Base-by-base conservation (phyloP, 2,797 vertebrate genomes). In the Loris lydekkerianus region DNA sequence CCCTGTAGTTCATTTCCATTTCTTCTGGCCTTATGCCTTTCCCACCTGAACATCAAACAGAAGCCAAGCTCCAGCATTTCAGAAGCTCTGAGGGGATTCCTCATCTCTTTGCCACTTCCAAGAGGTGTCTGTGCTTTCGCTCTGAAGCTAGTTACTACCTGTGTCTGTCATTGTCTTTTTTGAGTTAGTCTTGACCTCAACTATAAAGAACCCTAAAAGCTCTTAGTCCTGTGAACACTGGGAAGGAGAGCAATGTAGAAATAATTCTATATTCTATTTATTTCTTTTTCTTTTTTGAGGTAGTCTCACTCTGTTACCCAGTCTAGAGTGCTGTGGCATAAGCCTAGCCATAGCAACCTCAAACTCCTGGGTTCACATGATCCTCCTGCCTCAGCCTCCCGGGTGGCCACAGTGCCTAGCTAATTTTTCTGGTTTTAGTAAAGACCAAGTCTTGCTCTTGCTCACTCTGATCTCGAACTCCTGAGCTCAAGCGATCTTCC, bases 1-100 rank as follows among this genome's bases (percentile, higher is more conserved):
- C 63, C 84, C 78, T 89, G 17, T 9, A 85, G 63, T 63, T 76
- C 67, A 63, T 81, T 46, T 94, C 92, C 37, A 14, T 82, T 75
- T 72, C 61, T 2, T 89, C 84, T 73, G 95, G 60, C 76, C 87
- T 23, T 56, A 29, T 70, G 40, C 10, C 69, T 49, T 93, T 43
- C 29, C 61, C 58, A 11, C 10, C 67, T 81, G 40, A 46, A 27
- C 61, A 13, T 89, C 77, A 78, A 69, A 65, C 13, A 61, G n/a
- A 10, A 70, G 43, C 40, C 29, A 61, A 61, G 40, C n/a, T n/a
- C 49, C 29, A 31, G 25, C 34, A 40, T 80, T 75, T 80, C 4
- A 8, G 56, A 58, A 27, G 11, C 31, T 86, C 69, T 31, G 5
- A 18, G 49, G 40, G 34, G 31, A 34, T 29, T 65, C n/a, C 8